Percentiles rank a stretch among this genome's conserved stretches.
These are phyloP conservation scores for Ornithoptera priamus DNA, from an alignment of 2,888 invertebrate genomes.

Conservation along the genomic window DNA sequence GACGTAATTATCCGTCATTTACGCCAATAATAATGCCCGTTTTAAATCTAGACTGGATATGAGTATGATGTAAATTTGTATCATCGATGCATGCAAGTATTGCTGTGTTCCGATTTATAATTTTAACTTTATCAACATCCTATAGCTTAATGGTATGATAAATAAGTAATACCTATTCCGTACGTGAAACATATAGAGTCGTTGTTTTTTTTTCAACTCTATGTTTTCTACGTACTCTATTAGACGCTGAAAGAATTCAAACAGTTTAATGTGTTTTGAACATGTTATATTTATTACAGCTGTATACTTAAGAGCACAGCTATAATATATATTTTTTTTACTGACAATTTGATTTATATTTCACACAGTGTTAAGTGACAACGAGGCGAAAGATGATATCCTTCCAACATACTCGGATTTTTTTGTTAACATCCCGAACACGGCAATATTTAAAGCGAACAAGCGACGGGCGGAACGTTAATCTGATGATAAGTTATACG, in stretches of 20 bases:
- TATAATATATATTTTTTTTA: no score
- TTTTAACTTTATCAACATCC: constrained; percentile 24
- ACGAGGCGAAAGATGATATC: no score
- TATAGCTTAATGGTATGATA: constrained; percentile 13
- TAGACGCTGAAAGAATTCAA: constrained; percentile 6
- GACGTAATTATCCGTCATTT: not conserved
- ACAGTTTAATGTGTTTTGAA: constrained; percentile 1
- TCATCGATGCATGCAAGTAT: not conserved
- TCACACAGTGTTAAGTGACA: no score
- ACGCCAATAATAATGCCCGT: not conserved
- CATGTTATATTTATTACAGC: not conserved
- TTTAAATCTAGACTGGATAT: constrained; percentile 3
- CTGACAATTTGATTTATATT: no score
- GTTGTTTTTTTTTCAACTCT: constrained; percentile 4
- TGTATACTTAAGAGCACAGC: not conserved
- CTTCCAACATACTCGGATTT: no score
- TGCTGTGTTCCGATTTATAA: constrained; percentile 9
- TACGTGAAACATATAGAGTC: not conserved
- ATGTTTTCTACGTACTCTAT: constrained; percentile 6
- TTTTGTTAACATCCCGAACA: no score
- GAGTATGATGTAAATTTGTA: constrained; percentile 4
- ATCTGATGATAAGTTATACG: no score
- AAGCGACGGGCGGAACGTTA: no score
- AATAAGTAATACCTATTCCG: constrained; percentile 22
- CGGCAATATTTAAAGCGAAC: no score